phyloP scores from a whole-genome alignment of 2,113 vertebrate species.

The Spea multiplicata region DNA sequence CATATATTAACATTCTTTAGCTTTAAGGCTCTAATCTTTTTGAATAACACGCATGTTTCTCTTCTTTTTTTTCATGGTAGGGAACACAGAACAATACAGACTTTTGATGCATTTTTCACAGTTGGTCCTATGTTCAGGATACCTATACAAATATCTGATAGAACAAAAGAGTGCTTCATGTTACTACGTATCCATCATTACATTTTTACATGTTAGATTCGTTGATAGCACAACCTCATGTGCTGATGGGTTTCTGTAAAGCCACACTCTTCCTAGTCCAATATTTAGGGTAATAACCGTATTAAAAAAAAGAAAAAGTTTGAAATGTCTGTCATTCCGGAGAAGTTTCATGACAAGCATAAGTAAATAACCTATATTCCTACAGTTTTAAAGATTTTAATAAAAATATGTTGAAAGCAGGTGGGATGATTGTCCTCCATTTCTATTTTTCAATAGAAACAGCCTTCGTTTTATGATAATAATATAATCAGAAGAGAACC shows the following conservation, averaged over 20 bases:
- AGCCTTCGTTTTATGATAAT: too few relatives aligned
- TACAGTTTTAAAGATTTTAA: too few relatives aligned
- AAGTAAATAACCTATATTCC: background rate
- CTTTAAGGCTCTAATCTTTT: conserved; percentile 39
- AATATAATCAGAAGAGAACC: too few relatives aligned
- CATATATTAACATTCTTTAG: conserved; percentile 29
- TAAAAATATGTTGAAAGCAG: too few relatives aligned
- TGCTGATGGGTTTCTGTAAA: background rate
- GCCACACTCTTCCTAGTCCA: background rate
- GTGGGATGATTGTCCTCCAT: too few relatives aligned
- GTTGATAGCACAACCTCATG: conserved; percentile 11
- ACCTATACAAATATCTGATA: conserved; percentile 39
- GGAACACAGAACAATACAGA: conserved; percentile 23
- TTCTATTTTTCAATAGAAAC: too few relatives aligned
- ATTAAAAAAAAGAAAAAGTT: background rate
- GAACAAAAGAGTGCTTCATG: conserved; percentile 41
- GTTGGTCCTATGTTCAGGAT: conserved; percentile 33
- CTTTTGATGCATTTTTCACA: conserved; percentile 41
- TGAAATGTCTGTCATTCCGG: background rate
- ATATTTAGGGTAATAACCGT: background rate
- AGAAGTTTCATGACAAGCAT: background rate
- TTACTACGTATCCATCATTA: conserved; percentile 24
- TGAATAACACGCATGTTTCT: conserved; percentile 35
- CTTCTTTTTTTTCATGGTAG: conserved; percentile 27
- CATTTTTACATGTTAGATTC: conserved; percentile 36